These are phyloP conservation scores for Colinus virginianus DNA, from an alignment of 2,113 vertebrate genomes.

Conservation along the genomic window DNA sequence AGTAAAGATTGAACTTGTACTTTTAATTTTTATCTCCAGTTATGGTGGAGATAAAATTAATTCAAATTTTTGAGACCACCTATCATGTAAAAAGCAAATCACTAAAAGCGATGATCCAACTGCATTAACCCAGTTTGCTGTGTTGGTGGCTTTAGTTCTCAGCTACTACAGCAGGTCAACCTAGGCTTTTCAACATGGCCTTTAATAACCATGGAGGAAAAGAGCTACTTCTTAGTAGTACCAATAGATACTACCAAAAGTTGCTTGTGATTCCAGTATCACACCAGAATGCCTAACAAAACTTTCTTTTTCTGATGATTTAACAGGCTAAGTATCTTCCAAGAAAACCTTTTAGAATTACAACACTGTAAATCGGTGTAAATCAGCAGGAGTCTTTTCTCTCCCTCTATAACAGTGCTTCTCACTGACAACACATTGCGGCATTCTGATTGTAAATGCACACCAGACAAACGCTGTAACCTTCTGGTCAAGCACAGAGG, in stretches of 20 bases:
- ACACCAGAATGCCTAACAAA: not conserved
- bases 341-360: not conserved
- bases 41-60: not conserved
- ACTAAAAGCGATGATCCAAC: not conserved
- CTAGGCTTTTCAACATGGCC: not conserved
- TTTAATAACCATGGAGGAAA: not conserved
- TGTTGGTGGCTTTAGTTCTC: not conserved
- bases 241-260: not conserved
- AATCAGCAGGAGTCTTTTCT: not conserved
- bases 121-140: not conserved
- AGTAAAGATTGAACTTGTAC: not conserved
- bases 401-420: not conserved
- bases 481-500: not conserved
- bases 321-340: not conserved
- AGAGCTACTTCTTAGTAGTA: not conserved
- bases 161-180: not conserved
- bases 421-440: not conserved
- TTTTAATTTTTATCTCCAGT: not conserved
- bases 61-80: not conserved
- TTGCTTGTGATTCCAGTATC: not conserved
- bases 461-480: not conserved
- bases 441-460: not conserved
- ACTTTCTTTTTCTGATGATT: not conserved
- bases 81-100: not conserved
- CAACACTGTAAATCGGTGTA: not conserved